Evolutionary conservation across 2,888 invertebrate species (phyloP), one percentile per base, ranked within the genome.

Genomic region (Ochropacha duplaris): DNA sequence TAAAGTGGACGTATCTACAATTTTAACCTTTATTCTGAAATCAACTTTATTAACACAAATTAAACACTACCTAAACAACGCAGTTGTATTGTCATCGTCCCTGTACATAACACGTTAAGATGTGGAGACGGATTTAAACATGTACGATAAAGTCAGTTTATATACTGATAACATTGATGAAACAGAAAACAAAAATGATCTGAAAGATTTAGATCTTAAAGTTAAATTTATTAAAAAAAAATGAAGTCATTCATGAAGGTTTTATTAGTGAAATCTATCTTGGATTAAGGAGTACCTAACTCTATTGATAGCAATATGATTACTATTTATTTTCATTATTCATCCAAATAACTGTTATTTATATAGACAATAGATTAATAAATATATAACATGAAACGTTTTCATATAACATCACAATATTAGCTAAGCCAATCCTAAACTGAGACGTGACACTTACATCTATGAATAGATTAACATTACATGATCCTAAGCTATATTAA

Each of bases 21-120:
- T n/a, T n/a, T 36, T 36, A n/a, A 4, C 6, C 36, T 0, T 36
- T 36, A 36, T 36, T 36, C 2, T n/a, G 36, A 65, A 69, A 56
- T 49, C n/a, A n/a, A n/a, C n/a, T n/a, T n/a, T n/a, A n/a, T n/a
- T n/a, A n/a, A 67, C 62, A 63, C 65, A 69, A 31, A 62, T 59
- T 58, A 58, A 64, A 64, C 57, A 55, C 61, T 61, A 57, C 58
- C 56, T 50, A 78, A 80, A 44, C 44, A 44, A 77, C 71, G 60
- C 72, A 80, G 81, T 75, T 75, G 80, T 92, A 92, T 92, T 92
- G 91, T 92, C 91, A 77, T 83, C 82, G 83, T 91, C 91, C 91
- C 91, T 92, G 91, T 91, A 90, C 74, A 78, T 79, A 74, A 71
- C 76, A 75, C 77, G 72, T 69, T 66, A 70, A 75, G 78, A 77